Evolutionary conservation across 2,888 invertebrate genomes (phyloP), one percentile per base, ranked within the genome.

Genomic region (Drosophila birchii): DNA sequence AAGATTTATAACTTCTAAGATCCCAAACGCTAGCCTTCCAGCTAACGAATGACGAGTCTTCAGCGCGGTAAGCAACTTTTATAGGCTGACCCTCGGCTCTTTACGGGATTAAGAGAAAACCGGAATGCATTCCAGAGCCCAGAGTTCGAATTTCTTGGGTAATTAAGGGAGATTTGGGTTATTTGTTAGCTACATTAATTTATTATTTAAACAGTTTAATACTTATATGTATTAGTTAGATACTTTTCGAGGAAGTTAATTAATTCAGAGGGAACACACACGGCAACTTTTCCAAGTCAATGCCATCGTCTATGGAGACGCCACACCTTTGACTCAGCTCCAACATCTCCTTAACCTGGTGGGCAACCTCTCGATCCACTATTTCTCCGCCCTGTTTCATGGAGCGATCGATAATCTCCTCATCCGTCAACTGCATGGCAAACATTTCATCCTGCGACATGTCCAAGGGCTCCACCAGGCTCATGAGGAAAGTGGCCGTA

Each of bases 261-360:
- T 51, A 36, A 20, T 16, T 16, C 14, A 16, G 34, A 36, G 20
- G 51, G 3, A 16, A 16, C 20, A 51, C 51, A 12, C n/a, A 1
- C 8, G 39, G 23, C 14, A 57, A 67, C 20, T 47, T 36, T 1
- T 43, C 43, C n/a, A 44, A 14, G 34, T 81, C 71, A 20, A 90
- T 81, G 23, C 72, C 75, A 44, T 86, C 79, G 59, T 83, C 88
- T 20, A 92, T 68, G 59, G 90, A 77, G 0, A 90, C 81, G 47
- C 85, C 75, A 47, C 87, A 69, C 34, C 67, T 32, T 9, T 62
- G 57, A 56, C 86, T 80, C 0, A 92, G 62, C 1, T 91, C 90
- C 69, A 87, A 90, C 49, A 92, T 61, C 68, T 92, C 91, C 57
- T 68, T 87, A 0, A 90, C 55, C 64, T 92, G 90, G 51, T 90